Base-by-base conservation (phyloP, 2,113 vertebrate species). In the Malurus melanocephalus region DNA sequence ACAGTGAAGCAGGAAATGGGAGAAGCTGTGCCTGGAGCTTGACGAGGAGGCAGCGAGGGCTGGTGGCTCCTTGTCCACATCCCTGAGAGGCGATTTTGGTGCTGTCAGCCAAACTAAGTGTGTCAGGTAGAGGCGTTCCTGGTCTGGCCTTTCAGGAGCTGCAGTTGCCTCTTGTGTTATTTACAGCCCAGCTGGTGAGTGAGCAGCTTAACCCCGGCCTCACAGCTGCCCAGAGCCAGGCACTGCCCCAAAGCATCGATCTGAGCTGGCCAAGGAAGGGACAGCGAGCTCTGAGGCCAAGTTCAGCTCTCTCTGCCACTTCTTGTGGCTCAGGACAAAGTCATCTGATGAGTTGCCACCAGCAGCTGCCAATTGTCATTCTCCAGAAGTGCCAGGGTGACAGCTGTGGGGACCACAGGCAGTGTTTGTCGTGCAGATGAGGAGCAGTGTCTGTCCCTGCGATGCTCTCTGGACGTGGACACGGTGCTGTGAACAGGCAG, bases 11-110 rank as follows among this genome's bases (percentile, higher is more conserved):
- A 68, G 80, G 57, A 77, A 82, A 51, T 60, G 16, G 72, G 67
- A 80, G 68, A 85, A 89, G 76, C 82, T 74, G 57, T 64, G 62
- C 71, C 57, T 11, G 7, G 55, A 53, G 38, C 57, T 61, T 4
- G 2, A 46, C 0, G 0, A 60, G 68, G 62, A 55, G 57, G 56
- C 1, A 4, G 38, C 0, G 0, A 49, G 43, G 33, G 22, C 66
- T 78, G 33, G 35, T 83, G 49, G 27, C 73, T 85, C 66, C 45
- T 40, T 40, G 52, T 55, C 69, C 42, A 5, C 1, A 0, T 59
- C n/a, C 43, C n/a, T 46, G 48, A 8, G 53, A 73, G 30, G 17
- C 56, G 66, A 26, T 79, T 72, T 62, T 62, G 78, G 43, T 62
- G 48, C 22, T 48, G 24, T 79, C 0, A 1, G 30, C 81, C 80